Base-by-base conservation (phyloP, 2,113 vertebrate species). In the Aptenodytes patagonicus region DNA sequence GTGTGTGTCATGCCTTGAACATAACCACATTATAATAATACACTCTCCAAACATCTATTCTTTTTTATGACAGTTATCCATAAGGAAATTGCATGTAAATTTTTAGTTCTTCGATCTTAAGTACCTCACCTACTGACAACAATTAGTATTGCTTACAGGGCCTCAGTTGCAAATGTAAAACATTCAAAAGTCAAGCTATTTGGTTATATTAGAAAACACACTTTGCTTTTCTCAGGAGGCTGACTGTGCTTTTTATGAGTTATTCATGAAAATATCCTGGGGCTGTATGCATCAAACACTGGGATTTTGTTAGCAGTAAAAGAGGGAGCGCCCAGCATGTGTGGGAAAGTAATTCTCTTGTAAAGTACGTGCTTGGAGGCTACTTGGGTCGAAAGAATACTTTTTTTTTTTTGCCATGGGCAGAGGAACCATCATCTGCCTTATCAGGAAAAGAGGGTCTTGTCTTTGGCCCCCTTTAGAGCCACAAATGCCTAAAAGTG, bases 221-320 rank as follows among this genome's bases (percentile, higher is more conserved):
- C 12, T 62, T 71, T 34, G 29, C 26, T 65, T 84, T 93, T 57
- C 65, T 71, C 61, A 44, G 65, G 66, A 89, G 61, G 18, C 31
- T 79, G n/a, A 47, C 40, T 96, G 18, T 71, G 36, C 47, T 69
- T 72, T 87, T 85, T 69, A 79, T 76, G 52, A 91, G 49, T 73
- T 94, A 80, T 69, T 93, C 15, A 85, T 49, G 20, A 93, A 94
- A 87, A 94, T 90, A 79, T 57, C 70, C 87, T 76, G 49, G 29
- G 52, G 69, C 34, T 84, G 9, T 49, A 60, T 57, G 31, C 62
- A 84, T 76, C 47, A 52, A 84, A n/a, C 28, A 47, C 44, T 69
- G 26, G 34, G 31, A 87, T 87, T 89, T 57, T 89, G 64, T 81
- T 64, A 80, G 65, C 57, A 85, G 26, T 32, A 61, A 52, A 87